These are phyloP conservation scores for Wasmannia auropunctata DNA, from an alignment of 1,140 invertebrate genomes.

Conservation along the genomic window DNA sequence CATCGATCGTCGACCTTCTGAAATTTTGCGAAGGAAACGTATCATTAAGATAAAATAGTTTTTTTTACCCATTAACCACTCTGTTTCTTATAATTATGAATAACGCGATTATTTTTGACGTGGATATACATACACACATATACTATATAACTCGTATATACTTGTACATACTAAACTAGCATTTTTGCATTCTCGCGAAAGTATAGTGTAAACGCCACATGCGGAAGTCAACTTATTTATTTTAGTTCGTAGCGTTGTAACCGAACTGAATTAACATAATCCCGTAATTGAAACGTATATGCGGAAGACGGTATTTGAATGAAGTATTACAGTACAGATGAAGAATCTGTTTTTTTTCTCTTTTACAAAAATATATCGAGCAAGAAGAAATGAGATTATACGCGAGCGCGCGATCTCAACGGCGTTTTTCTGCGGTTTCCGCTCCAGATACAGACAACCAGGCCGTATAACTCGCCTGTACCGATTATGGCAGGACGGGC, in stretches of 20 bases:
- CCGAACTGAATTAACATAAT: background rate
- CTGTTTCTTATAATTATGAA: background rate
- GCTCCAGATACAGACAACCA: conserved; percentile 80
- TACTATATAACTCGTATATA: no score
- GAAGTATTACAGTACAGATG: background rate
- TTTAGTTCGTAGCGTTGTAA: background rate
- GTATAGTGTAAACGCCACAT: background rate
- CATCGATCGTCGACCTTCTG: background rate
- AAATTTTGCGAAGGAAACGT: background rate
- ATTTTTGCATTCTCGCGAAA: background rate
- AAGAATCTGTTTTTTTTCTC: background rate
- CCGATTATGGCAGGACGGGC: conserved; percentile 76
- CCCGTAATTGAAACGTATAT: background rate
- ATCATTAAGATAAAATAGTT: background rate
- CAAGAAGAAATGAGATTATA: conserved; percentile 16
- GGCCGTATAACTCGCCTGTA: conserved; percentile 71
- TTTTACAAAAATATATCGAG: conserved; percentile 35
- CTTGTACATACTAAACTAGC: background rate
- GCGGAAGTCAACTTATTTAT: conserved; percentile 7
- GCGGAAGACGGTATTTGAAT: background rate
- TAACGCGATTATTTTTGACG: background rate
- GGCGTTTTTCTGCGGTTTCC: conserved; percentile 78
- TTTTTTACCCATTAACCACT: background rate
- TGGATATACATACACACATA: no score
- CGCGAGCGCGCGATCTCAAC: conserved; percentile 51